Evolutionary conservation across 2,797 vertebrate genomes (phyloP), one percentile per base, ranked within the genome.

Genomic region (Pipistrellus kuhlii): DNA sequence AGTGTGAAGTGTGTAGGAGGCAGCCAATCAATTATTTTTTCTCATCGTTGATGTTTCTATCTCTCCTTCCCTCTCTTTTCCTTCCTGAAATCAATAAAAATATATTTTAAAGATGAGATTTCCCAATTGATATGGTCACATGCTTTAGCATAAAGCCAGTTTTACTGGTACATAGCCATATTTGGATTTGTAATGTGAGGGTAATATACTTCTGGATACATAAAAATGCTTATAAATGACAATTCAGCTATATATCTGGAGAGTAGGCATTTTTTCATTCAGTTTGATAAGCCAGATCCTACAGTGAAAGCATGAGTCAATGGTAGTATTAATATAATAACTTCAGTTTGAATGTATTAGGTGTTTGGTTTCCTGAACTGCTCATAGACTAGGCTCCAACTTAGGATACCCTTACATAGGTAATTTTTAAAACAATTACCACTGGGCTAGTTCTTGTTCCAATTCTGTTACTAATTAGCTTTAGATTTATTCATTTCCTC

Each of bases 401-500:
- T 76, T 92, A 76, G 21, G 41, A 48, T 35, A 48, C 1, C 73
- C 30, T n/a, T 91, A 53, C 41, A 41, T 23, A 8, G 41, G 8
- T 46, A 62, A 32, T 88, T 80, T n/a, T 30, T 5, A 53, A 72
- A 71, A 73, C 35, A 15, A 13, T 35, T 76, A 35, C 18, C 32
- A 87, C 27, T n/a, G 23, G 44, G n/a, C 8, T 85, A 71, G 14
- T 7, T 71, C 4, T 71, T 69, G 9, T 85, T 86, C 23, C 69
- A 76, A 27, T 62, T 76, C 57, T 73, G 10, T 72, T 18, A 76
- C 8, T 93, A 93, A 55, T 89, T 88, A 90, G 12, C 46, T 91
- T 96, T 83, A 92, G 18, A 55, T 72, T 62, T 89, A 62, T 93
- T 89, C 3, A 6, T 78, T 90, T 72, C 46, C 66, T 91, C 46